These are phyloP conservation scores for Physocephala rufipes DNA, from an alignment of 2,888 invertebrate species.

Conservation along the genomic window DNA sequence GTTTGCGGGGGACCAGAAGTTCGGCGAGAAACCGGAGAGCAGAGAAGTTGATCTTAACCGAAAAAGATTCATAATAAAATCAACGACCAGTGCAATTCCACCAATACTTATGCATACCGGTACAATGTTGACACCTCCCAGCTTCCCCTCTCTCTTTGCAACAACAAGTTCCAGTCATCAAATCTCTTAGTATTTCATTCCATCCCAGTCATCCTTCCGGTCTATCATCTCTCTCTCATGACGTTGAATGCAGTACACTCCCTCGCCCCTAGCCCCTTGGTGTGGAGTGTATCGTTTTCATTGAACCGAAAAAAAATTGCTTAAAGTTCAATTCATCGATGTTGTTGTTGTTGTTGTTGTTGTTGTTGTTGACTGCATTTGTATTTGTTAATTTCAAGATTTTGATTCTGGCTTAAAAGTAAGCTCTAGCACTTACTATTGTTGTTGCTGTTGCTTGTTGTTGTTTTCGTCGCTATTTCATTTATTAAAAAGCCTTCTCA, in stretches of 20 bases:
- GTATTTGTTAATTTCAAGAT: conserved; percentile 40
- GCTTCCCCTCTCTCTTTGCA: too few species aligned
- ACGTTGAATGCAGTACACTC: neutral
- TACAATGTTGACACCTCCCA: too few species aligned
- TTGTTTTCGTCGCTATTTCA: conserved; percentile 12
- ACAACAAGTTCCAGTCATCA: too few species aligned
- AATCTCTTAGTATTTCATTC: too few species aligned
- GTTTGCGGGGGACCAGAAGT: too few species aligned
- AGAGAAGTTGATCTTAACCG: too few species aligned
- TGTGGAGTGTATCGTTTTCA: neutral
- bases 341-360: conserved; percentile 26
- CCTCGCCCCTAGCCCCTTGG: too few species aligned
- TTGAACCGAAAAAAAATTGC: conserved; percentile 12
- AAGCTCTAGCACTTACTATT: conserved; percentile 14
- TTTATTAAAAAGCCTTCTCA: conserved; percentile 21
- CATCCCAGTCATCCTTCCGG: neutral
- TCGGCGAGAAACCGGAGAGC: too few species aligned
- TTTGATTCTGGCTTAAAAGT: conserved; percentile 36
- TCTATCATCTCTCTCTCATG: neutral
- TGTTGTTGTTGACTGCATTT: conserved; percentile 7
- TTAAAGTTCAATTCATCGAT: conserved; percentile 34
- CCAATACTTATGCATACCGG: too few species aligned
- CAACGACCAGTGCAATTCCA: too few species aligned
- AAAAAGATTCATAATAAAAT: too few species aligned
- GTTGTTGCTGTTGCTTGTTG: conserved; percentile 30